These are phyloP conservation scores for Drosophila demipolita DNA, from an alignment of 2,888 invertebrate species.

Conservation along the genomic window DNA sequence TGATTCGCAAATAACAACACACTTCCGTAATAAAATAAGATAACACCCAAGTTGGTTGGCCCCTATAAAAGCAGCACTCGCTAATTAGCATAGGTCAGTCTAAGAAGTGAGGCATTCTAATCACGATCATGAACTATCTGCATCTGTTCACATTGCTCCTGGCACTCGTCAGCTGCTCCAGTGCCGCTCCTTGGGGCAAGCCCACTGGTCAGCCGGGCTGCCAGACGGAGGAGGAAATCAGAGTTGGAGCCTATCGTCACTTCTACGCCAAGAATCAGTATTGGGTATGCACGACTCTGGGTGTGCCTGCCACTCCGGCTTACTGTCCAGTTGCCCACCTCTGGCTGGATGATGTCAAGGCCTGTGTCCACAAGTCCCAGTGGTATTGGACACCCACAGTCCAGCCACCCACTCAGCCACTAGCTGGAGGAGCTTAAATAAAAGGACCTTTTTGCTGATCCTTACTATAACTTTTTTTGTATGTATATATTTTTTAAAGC, in stretches of 20 bases:
- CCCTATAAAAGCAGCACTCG: constrained; percentile 42
- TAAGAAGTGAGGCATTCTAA: not conserved
- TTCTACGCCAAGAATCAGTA: constrained; percentile 57
- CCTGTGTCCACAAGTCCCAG: constrained; percentile 64
- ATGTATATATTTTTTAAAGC: too few species aligned
- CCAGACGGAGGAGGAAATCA: constrained; percentile 59
- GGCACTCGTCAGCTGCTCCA: constrained; percentile 24
- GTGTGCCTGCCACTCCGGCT: constrained; percentile 1
- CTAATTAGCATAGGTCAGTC: constrained; percentile 55
- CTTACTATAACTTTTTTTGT: not conserved
- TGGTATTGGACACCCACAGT: constrained; percentile 73
- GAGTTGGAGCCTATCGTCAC: constrained; percentile 52
- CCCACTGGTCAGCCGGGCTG: constrained; percentile 69
- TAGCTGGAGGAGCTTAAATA: constrained; percentile 32
- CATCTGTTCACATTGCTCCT: constrained; percentile 39
- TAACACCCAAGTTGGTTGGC: constrained; percentile 10
- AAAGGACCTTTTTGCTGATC: not conserved
- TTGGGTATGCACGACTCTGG: constrained; percentile 62
- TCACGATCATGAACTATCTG: constrained; percentile 46
- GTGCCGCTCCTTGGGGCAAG: constrained; percentile 25
- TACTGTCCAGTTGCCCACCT: constrained; percentile 24
- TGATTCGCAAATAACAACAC: constrained; percentile 45
- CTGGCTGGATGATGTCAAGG: constrained; percentile 57
- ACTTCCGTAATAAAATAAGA: constrained; percentile 48
- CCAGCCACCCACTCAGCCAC: constrained; percentile 68